Base-by-base conservation (phyloP, 2,113 vertebrate species). In the Procavia capensis region DNA sequence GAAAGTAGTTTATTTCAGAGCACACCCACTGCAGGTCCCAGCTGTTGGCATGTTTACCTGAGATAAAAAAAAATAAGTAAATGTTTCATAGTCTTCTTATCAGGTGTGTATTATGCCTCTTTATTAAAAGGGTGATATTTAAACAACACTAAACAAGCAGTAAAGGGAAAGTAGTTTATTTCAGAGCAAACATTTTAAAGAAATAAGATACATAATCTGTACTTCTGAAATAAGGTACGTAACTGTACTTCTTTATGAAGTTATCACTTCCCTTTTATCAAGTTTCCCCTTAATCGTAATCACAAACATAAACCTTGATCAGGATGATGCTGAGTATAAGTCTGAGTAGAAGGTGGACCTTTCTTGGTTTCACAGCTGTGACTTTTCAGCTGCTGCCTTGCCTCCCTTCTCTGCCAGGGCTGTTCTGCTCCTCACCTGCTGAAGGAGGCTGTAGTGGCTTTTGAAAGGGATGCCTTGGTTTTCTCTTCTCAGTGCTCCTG, bases 161-260 rank as follows among this genome's bases (percentile, higher is more conserved):
- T n/a, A n/a, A n/a, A n/a, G n/a, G n/a, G n/a, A n/a, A n/a, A n/a
- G n/a, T n/a, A n/a, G n/a, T n/a, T n/a, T n/a, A n/a, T n/a, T n/a
- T n/a, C n/a, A n/a, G n/a, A 86, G 68, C 39, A 93, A 95, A 92
- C 20, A 82, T n/a, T 90, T 81, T 86, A 92, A 85, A 72, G 85
- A 75, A 84, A 85, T 2, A 3, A n/a, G n/a, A n/a, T n/a, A n/a
- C n/a, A n/a, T n/a, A n/a, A n/a, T n/a, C n/a, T n/a, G n/a, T n/a
- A n/a, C n/a, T n/a, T n/a, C n/a, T n/a, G n/a, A n/a, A n/a, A n/a
- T n/a, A 54, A 70, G 66, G 54, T 24, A 6, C 20, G 68, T 41
- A 61, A 11, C 57, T 84, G 0, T 76, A 1, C 61, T 88, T 88
- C 43, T 39, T 90, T 45, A 31, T 63, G 82, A 94, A 85, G 66